Evolutionary conservation across 1,140 invertebrate species (phyloP).

Genomic region (Hylaeus anthracinus): DNA sequence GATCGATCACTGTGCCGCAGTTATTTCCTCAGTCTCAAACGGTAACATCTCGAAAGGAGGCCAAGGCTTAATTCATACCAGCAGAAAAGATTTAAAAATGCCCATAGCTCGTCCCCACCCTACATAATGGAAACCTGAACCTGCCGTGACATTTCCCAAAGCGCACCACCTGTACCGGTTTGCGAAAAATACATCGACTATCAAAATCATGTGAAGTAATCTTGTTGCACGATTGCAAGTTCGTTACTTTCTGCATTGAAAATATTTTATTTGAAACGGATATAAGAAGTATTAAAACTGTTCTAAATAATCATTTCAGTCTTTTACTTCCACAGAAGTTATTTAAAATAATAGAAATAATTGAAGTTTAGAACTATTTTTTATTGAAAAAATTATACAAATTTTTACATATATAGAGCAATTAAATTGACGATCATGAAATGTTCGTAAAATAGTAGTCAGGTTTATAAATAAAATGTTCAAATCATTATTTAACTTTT

Average conservation of each 20-base stretch:
- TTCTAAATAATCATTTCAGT: too few species aligned
- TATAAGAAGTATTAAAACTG: too few species aligned
- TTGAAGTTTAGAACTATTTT: too few species aligned
- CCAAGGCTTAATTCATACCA: constrained; percentile 12
- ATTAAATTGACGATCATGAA: too few species aligned
- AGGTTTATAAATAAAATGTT: too few species aligned
- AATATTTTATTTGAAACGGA: too few species aligned
- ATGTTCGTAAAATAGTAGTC: too few species aligned
- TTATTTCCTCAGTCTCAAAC: neutral
- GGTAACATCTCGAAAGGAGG: constrained; percentile 9
- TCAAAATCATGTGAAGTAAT: neutral
- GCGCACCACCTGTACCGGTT: neutral
- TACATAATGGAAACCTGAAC: neutral
- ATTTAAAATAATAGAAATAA: too few species aligned
- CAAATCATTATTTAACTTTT: too few species aligned
- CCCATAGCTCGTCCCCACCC: neutral
- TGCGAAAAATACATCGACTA: neutral
- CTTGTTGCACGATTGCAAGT: neutral
- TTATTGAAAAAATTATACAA: too few species aligned
- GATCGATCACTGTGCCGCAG: neutral
- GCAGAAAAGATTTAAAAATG: constrained; percentile 5
- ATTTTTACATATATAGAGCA: too few species aligned
- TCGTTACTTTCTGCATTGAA: neutral
- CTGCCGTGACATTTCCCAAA: neutral
- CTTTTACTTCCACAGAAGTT: too few species aligned